These are phyloP conservation scores for Steatocranus sp. DNA, from an alignment of 2,797 vertebrate species.

Conservation along the genomic window DNA sequence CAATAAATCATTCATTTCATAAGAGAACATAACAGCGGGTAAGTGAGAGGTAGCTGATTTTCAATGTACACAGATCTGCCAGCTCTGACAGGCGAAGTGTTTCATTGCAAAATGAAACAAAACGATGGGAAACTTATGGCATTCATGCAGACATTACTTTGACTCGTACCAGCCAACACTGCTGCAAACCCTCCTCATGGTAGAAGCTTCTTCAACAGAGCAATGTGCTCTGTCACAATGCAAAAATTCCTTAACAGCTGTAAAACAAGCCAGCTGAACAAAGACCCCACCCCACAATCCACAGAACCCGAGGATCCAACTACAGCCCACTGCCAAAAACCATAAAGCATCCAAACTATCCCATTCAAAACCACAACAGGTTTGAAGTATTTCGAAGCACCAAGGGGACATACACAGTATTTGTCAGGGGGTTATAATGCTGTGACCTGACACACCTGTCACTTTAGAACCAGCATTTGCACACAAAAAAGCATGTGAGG, in stretches of 20 bases:
- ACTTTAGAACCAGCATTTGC: not conserved
- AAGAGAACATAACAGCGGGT: not conserved
- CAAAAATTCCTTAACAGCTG: not conserved
- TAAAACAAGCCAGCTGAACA: fast-evolving
- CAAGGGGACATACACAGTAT: not conserved
- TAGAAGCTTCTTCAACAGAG: not conserved
- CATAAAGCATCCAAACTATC: not conserved
- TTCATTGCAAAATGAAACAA: not conserved
- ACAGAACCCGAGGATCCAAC: not conserved
- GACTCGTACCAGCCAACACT: not conserved
- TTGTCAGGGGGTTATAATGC: not conserved
- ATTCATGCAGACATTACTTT: not conserved
- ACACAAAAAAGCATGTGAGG: not conserved
- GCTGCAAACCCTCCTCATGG: not conserved
- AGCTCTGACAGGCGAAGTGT: not conserved
- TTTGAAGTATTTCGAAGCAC: not conserved
- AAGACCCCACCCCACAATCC: not conserved
- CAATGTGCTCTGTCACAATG: not conserved
- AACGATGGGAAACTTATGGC: not conserved
- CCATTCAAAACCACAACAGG: not conserved
- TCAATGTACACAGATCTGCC: not conserved
- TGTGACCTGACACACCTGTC: not conserved
- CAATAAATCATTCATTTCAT: not conserved
- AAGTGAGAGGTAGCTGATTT: not conserved
- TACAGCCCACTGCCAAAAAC: not conserved